Evolutionary conservation across 2,797 vertebrate species (phyloP), one percentile per base, ranked within the genome.

Genomic region (Astyanax mexicanus): DNA sequence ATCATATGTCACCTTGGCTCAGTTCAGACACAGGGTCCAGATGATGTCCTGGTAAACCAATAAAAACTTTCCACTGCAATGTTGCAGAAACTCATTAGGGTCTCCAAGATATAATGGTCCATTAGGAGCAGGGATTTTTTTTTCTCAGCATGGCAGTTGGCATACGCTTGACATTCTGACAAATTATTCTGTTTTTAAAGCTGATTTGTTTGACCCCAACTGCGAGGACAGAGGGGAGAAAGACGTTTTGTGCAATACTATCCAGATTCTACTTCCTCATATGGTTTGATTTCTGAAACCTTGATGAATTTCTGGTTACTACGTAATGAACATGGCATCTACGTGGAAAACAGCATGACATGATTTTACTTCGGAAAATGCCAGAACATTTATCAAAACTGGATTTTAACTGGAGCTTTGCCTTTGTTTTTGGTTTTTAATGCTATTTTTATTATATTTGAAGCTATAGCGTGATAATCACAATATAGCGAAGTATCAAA

Each of bases 1-100:
- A 75, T 80, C 61, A n/a, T 64, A 55, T 72, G 66, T 76, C 75
- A 60, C 29, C 25, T 52, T 79, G 78, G 77, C 68, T 72, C 69
- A 17, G 49, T 45, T 29, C 64, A 69, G 57, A 64, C 54, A 60
- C 47, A 60, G n/a, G n/a, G n/a, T n/a, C n/a, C n/a, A n/a, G 69
- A 79, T 66, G 74, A 77, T 45, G 67, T 68, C 12, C 79, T 82
- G 68, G 35, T 82, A 62, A 64, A 75, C 60, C 60, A 45, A 49
- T 75, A 57, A 51, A 57, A 40, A 23, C 66, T 70, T 60, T 49
- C 69, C 51, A 60, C 0, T 60, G 45, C 54, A 25, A 32, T 35
- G 13, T 25, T 71, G 70, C 60, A 78, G 54, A 75, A 75, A 54
- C 42, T 4, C 25, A 72, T 75, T 35, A 65, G 58, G 69, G 66